Base-by-base conservation (phyloP, 2,113 vertebrate genomes). In the Paramormyrops kingsleyae region DNA sequence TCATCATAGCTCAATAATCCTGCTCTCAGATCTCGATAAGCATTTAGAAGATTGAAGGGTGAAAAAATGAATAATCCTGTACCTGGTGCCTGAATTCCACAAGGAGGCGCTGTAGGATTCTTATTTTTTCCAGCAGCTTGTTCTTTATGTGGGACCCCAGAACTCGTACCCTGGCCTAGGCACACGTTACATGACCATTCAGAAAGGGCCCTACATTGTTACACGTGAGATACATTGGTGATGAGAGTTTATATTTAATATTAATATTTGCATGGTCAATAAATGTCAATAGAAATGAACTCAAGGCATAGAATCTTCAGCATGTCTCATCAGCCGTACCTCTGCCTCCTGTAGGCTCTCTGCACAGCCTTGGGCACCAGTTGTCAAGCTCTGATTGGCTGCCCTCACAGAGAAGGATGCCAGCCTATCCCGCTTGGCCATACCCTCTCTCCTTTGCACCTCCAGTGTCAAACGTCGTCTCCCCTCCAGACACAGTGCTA, bases 41-140 rank as follows among this genome's bases (percentile, higher is more conserved):
- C 31, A 77, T 39, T 39, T 12, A 66, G n/a, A 66, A 39, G 4
- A 39, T 6, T 35, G 3, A 80, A 6, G 74, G 74, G 19, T 80
- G 74, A 7, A 80, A 1, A 42, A 42, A 80, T 80, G 5, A 19
- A 35, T 77, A 80, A 42, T 42, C 74, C 46, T 90, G 77, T 90
- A 96, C 96, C 94, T 96, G 95, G 70, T 83, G 94, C 88, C 92
- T 94, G 92, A 96, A 92, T 87, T 96, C 94, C 90, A 87, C 47
- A 2, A 96, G 89, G 9, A 94, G 91, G 89, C 91, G 84, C 0
- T 96, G 96, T 49, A 96, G 84, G 17, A 92, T 92, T 87, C 92
- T 94, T 44, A 96, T 90, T 92, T 94, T 96, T 89, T 96, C 94
- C 66, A 92, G 49, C 52, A 98, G 92, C 89, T 50, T 95, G 8